These are phyloP conservation scores for Lamprologus callipterus DNA, from an alignment of 2,113 vertebrate genomes.

Conservation along the genomic window DNA sequence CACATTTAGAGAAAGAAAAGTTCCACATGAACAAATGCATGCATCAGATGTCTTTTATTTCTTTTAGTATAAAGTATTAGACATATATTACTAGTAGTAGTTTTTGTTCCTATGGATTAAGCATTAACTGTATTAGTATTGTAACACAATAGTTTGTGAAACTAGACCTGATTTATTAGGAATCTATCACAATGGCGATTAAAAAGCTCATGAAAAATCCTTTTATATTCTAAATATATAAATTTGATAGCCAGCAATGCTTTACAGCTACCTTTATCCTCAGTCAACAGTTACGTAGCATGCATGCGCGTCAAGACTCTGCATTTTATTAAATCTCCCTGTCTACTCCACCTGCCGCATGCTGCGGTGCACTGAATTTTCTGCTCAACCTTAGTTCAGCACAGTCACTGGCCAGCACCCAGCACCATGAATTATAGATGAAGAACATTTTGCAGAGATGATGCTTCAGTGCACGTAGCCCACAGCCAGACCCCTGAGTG, in stretches of 20 bases:
- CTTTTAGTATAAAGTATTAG: background rate
- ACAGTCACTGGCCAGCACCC: constrained; percentile 45
- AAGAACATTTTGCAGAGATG: constrained; percentile 49
- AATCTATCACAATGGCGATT: background rate
- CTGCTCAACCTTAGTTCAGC: constrained; percentile 40
- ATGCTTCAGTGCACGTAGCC: constrained; percentile 31
- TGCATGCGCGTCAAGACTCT: background rate
- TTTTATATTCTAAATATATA: background rate
- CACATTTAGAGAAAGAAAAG: background rate
- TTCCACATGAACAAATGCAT: background rate
- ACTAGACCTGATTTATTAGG: background rate
- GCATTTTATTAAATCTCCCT: background rate
- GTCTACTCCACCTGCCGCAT: constrained; percentile 21
- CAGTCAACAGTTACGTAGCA: background rate
- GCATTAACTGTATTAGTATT: background rate
- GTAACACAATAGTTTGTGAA: background rate
- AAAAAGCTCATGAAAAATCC: background rate
- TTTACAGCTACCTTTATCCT: background rate
- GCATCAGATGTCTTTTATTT: background rate
- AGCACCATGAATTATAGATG: constrained; percentile 69
- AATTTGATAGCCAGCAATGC: background rate
- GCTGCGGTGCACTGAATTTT: constrained; percentile 21
- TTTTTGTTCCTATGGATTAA: background rate
- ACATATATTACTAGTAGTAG: background rate
- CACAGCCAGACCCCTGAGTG: background rate